Evolutionary conservation across 2,113 vertebrate species (phyloP).

Genomic region (Crotophaga sulcirostris): DNA sequence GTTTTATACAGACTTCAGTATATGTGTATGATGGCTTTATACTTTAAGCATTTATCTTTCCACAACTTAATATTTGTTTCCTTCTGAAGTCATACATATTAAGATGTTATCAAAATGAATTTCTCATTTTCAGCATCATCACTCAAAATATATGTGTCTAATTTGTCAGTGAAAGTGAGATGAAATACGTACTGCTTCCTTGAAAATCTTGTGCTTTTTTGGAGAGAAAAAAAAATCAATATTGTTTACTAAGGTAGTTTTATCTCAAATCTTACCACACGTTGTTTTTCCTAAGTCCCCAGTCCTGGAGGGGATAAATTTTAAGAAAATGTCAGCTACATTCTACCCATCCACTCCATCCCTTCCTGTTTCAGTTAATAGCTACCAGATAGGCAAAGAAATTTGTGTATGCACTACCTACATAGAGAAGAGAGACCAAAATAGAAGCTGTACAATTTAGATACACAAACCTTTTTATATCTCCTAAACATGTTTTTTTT

Average conservation of each 20-base stretch:
- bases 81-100: background rate
- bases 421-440: background rate
- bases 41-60: background rate
- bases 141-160: background rate
- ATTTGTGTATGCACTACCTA: background rate
- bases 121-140: background rate
- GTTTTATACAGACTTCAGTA: background rate
- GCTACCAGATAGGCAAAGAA: background rate
- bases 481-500: background rate
- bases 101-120: background rate
- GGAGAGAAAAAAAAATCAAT: too few species aligned
- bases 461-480: background rate
- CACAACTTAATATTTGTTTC: background rate
- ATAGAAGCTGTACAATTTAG: background rate
- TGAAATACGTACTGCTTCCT: background rate
- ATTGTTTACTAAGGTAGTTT: background rate
- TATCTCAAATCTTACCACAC: background rate
- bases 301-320: background rate
- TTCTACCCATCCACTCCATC: background rate
- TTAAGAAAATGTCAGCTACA: background rate
- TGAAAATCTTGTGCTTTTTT: background rate
- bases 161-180: background rate
- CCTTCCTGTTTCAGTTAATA: background rate
- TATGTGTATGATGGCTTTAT: background rate
- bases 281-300: background rate